These are phyloP conservation scores for Parazoanthus atlanticus DNA, from an alignment of 92 coral and sea anemone genomes.

Conservation along the genomic window DNA sequence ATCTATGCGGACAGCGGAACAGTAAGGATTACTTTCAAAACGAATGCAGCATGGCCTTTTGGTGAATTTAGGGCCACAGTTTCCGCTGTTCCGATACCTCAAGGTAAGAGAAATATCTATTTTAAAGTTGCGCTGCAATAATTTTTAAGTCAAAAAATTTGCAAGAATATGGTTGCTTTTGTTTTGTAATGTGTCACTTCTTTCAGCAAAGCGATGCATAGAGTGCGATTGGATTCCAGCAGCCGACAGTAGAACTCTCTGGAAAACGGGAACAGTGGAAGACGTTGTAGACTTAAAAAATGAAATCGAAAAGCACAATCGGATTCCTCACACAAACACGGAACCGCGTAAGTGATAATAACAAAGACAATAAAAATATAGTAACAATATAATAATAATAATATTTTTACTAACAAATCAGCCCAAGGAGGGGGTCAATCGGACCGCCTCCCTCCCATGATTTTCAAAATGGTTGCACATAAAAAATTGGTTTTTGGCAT, in stretches of 20 bases:
- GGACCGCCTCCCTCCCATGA: too few species aligned
- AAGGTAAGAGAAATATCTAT: neutral
- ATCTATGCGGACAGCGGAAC: slow-evolving; percentile 15
- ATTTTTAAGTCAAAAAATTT: too few species aligned
- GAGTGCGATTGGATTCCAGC: slow-evolving; percentile 17
- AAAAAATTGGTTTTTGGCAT: too few species aligned
- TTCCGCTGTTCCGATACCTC: neutral
- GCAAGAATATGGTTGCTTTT: neutral
- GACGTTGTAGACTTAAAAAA: neutral
- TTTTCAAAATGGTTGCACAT: too few species aligned
- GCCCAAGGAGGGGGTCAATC: too few species aligned
- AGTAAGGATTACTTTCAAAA: slow-evolving; percentile 9
- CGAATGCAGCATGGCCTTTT: slow-evolving; percentile 26
- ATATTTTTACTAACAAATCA: too few species aligned
- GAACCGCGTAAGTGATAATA: neutral
- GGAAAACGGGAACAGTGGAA: neutral
- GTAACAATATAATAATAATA: too few species aligned
- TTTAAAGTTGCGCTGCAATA: neutral
- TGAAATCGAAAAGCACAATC: too few species aligned
- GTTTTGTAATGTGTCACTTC: neutral
- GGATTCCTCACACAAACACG: neutral
- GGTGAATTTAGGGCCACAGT: neutral
- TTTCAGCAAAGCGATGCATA: slow-evolving; percentile 1
- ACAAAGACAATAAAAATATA: too few species aligned
- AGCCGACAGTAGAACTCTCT: neutral